phyloP scores from a whole-genome alignment of 2,888 invertebrate species.

The Trissolcus japonicus region DNA sequence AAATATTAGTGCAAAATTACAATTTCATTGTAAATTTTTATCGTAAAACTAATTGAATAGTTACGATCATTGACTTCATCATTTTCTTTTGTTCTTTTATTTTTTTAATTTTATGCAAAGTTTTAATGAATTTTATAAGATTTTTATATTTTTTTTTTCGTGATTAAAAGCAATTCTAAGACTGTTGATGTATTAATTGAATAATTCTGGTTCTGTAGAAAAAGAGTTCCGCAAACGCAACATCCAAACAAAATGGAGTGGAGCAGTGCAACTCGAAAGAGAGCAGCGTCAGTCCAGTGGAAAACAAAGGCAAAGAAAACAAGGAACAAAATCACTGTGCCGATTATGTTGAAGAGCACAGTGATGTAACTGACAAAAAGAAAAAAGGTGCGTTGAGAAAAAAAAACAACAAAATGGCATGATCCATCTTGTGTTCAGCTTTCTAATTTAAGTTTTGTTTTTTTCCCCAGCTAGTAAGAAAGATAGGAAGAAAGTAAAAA shows the following conservation, averaged over 20 bases:
- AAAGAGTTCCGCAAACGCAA: conserved; percentile 66
- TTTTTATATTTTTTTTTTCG: no score
- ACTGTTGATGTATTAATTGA: neutral
- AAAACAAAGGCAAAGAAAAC: conserved; percentile 72
- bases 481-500: conserved; percentile 2
- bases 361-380: conserved; percentile 75
- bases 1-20: no score
- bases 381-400: conserved; percentile 75
- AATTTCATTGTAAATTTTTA: no score
- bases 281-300: conserved; percentile 60
- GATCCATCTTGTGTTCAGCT: neutral
- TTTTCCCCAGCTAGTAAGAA: conserved; percentile 3
- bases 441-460: conserved; percentile 5
- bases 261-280: conserved; percentile 68
- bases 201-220: conserved; percentile 59
- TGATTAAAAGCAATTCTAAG: neutral
- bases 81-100: neutral
- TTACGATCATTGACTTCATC: no score
- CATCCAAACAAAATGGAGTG: conserved; percentile 76
- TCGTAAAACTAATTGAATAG: no score
- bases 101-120: neutral
- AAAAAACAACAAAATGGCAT: neutral
- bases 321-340: conserved; percentile 72
- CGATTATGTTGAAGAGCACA: conserved; percentile 76
- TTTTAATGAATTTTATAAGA: no score